A percentile compares a stretch with the other conserved stretches of the same genome.
Evolutionary conservation across 2,888 invertebrate species (phyloP).

Genomic region (Apomyelois bistriatella): DNA sequence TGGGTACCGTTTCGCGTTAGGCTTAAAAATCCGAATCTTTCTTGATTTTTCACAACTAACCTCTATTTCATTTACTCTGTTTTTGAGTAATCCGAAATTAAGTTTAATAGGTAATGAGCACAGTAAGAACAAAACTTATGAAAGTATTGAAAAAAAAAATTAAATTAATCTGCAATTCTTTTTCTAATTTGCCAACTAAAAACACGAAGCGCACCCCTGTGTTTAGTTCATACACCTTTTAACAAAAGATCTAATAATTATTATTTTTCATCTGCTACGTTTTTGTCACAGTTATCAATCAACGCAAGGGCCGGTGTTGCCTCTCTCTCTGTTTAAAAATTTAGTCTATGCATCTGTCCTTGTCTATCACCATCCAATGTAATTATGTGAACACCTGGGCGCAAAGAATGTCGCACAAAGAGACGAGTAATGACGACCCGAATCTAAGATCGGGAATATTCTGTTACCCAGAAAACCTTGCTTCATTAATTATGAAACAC

Average conservation of each 20-base stretch:
- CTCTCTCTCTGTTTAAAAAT: slow-evolving; percentile 39
- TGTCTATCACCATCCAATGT: slow-evolving; percentile 58
- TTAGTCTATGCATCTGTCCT: slow-evolving; percentile 42
- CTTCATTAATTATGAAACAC: slow-evolving; percentile 80
- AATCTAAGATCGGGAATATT: slow-evolving; percentile 76
- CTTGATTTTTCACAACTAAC: no score
- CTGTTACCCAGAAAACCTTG: slow-evolving; percentile 77
- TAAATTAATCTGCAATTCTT: not conserved
- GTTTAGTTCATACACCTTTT: slow-evolving; percentile 62
- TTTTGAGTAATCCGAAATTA: no score
- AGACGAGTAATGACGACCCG: slow-evolving; percentile 75
- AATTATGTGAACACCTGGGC: slow-evolving; percentile 80
- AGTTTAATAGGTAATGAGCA: no score
- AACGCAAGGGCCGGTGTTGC: slow-evolving; percentile 60
- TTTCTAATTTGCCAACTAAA: slow-evolving; percentile 16
- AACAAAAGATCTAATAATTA: slow-evolving; percentile 78
- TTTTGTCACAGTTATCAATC: slow-evolving; percentile 82
- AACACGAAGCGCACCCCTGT: slow-evolving; percentile 51
- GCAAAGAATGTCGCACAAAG: slow-evolving; percentile 80
- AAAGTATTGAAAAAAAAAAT: not conserved
- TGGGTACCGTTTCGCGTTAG: no score
- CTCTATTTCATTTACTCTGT: no score
- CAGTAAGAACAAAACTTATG: no score
- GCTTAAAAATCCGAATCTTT: no score
- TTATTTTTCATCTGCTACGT: slow-evolving; percentile 80